Percentiles rank a stretch among this genome's conserved stretches.
These are phyloP conservation scores for Meles meles DNA, from an alignment of 2,113 vertebrate species.

Conservation along the genomic window DNA sequence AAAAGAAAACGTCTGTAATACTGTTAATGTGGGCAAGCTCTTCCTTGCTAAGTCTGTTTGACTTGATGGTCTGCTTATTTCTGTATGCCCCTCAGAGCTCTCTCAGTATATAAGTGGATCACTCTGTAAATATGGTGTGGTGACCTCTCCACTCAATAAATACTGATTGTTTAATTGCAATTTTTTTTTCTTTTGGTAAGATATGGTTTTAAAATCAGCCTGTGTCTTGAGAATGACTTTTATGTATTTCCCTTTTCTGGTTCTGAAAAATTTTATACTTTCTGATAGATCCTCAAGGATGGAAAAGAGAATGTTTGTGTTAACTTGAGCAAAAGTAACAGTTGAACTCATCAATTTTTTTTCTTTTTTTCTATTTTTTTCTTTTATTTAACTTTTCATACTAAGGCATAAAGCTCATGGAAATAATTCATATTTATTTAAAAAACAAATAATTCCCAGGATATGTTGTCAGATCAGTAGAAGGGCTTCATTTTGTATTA, in stretches of 20 bases:
- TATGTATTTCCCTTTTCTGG: constrained; percentile 19
- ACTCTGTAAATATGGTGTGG: neutral
- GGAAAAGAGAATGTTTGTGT: constrained; percentile 19
- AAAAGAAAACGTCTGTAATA: constrained; percentile 29
- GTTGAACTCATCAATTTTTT: neutral
- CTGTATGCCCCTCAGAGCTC: neutral
- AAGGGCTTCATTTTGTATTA: constrained; percentile 3
- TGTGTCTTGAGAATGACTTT: neutral
- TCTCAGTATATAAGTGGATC: neutral
- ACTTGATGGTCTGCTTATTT: neutral
- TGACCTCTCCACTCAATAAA: neutral
- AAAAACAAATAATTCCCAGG: constrained; percentile 3
- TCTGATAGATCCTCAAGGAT: constrained; percentile 30
- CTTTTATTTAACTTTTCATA: constrained; percentile 15
- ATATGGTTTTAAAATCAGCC: constrained; percentile 5
- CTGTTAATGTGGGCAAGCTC: neutral
- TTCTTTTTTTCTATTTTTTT: neutral
- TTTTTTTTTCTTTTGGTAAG: neutral
- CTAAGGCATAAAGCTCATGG: neutral
- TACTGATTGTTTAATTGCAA: neutral
- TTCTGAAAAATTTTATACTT: constrained; percentile 8
- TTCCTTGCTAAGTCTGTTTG: constrained; percentile 2
- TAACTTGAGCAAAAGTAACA: neutral
- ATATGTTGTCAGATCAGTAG: neutral
- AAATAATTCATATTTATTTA: constrained; percentile 40